Percentiles rank a stretch among this genome's conserved stretches.
Evolutionary conservation across 2,888 invertebrate genomes (phyloP).

Genomic region (Argyresthia albistria): DNA sequence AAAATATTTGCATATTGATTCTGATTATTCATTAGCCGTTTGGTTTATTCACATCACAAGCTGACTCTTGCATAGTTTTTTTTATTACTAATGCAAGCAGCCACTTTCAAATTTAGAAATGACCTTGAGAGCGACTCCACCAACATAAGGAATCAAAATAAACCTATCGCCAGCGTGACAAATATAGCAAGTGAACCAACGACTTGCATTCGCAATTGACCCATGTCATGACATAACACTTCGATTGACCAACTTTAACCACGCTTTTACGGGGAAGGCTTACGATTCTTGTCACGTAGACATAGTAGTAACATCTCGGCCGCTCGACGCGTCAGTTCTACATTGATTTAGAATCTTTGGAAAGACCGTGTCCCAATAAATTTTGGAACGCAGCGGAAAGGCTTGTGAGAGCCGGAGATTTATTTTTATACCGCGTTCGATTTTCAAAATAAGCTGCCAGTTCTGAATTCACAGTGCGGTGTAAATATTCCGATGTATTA

Average conservation of each 20-base stretch:
- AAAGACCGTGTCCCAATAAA: background rate
- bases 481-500: no score
- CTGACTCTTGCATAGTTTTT: no score
- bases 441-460: background rate
- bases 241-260: slow-evolving; percentile 25
- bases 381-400: background rate
- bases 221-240: slow-evolving; percentile 17
- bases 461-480: background rate
- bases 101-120: background rate
- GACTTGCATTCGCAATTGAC: slow-evolving; percentile 2
- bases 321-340: slow-evolving; percentile 23
- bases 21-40: no score
- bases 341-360: background rate
- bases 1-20: no score
- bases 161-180: background rate
- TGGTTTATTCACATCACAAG: no score
- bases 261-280: slow-evolving; percentile 24
- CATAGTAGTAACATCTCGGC: slow-evolving; percentile 31
- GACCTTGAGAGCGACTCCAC: background rate
- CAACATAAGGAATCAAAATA: background rate
- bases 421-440: background rate
- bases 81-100: no score
- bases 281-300: slow-evolving; percentile 32
- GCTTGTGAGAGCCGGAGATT: background rate
- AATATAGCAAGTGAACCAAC: slow-evolving; percentile 1